Conservation (phyloP, 1,140 invertebrate genomes). For the Agrypnia vestita region DNA sequence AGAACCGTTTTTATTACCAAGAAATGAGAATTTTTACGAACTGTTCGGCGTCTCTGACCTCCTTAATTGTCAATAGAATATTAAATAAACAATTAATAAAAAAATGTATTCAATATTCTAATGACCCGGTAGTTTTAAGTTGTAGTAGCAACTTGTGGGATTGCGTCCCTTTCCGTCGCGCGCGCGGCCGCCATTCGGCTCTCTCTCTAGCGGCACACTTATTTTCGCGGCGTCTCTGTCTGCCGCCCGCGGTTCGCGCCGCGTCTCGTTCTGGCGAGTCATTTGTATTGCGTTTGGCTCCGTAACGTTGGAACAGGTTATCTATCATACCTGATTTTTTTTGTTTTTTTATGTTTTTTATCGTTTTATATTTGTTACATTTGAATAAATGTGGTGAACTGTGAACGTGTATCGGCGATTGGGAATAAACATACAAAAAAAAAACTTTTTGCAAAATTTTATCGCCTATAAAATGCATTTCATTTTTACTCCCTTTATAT, state of each 20-base stretch:
- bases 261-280: conserved; percentile 18
- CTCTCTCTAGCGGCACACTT: conserved; percentile 55
- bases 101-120: conserved; percentile 12
- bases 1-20: not conserved
- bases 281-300: conserved; percentile 7
- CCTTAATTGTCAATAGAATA: conserved; percentile 8
- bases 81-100: conserved; percentile 15
- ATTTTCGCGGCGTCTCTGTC: conserved; percentile 46
- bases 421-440: too few relatives aligned
- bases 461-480: too few relatives aligned
- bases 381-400: conserved; percentile 16
- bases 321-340: conserved; percentile 21
- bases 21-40: not conserved
- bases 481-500: too few relatives aligned
- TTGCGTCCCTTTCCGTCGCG: conserved; percentile 40
- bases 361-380: not conserved
- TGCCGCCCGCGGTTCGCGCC: not conserved
- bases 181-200: not conserved
- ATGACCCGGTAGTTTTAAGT: conserved; percentile 12
- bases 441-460: too few relatives aligned
- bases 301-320: conserved; percentile 20
- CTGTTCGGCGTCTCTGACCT: not conserved
- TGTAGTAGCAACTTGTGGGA: conserved; percentile 25
- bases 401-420: not conserved
- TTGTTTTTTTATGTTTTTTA: not conserved